Evolutionary conservation across 2,113 vertebrate genomes (phyloP), one percentile per base, ranked within the genome.

Genomic region (Camelus bactrianus): DNA sequence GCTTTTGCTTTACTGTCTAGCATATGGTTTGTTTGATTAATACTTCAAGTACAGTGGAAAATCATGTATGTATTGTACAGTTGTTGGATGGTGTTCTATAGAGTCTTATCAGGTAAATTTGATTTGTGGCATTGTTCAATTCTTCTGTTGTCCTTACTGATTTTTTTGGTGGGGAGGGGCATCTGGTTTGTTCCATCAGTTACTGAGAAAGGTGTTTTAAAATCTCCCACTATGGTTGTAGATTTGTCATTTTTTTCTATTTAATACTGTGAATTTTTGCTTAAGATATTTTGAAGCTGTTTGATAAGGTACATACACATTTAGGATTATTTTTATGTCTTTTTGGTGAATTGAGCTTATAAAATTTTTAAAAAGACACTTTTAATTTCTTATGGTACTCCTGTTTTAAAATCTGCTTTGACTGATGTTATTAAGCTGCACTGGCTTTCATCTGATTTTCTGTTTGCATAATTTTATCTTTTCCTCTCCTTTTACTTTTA

Each of bases 1-100:
- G 73, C 35, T 91, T 85, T 80, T 80, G 73, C 35, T 91, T 85
- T 80, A 85, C 65, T 85, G 64, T 46, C 38, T 26, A 83, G 52
- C 26, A 32, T 70, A 28, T 56, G 32, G 4, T 65, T 32, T 58
- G 12, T 30, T 84, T 86, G 16, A 46, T 69, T 72, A 58, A 54
- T 79, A 24, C 7, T 90, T 82, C 20, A 35, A 93, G 20, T 30
- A 64, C 52, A 70, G 5, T 56, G 30, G 26, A 22, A 58, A 72
- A 60, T 26, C 16, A 22, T 76, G 8, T 54, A 26, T 56, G 9
- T 56, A 69, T 77, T 79, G 10, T 7, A 73, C 30, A 60, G 13
- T 73, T 82, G 22, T 42, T 89, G 24, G 22, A 22, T 62, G 1
- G 2, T 75, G 19, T 77, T 69, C 24, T 84, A 11, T 69, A 58